Conservation (phyloP, 2,888 invertebrate genomes). For the Lypha dubia region DNA sequence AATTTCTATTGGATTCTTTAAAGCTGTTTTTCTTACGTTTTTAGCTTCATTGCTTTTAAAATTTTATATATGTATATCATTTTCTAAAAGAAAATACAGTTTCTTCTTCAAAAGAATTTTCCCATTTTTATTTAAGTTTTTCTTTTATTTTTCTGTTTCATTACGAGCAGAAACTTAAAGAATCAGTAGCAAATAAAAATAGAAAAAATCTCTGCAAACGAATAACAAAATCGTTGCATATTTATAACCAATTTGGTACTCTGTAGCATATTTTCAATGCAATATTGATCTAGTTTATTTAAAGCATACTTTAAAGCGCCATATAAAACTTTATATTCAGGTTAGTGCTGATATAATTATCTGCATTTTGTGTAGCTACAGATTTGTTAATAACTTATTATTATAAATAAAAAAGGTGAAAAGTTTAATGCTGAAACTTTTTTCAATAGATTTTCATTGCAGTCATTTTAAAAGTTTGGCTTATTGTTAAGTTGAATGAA, state of each 20-base stretch:
- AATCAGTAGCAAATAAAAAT: slow-evolving; percentile 1
- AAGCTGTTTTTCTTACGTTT: neutral
- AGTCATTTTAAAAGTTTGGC: no score
- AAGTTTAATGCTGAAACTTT: no score
- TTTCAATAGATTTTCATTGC: no score
- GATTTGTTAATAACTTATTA: neutral
- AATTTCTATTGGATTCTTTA: slow-evolving; percentile 28
- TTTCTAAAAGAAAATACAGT: slow-evolving; percentile 6
- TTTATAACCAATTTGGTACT: slow-evolving; percentile 1
- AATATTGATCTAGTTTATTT: slow-evolving; percentile 8
- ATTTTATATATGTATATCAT: neutral
- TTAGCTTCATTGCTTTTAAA: slow-evolving; percentile 8
- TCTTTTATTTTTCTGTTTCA: slow-evolving; percentile 1
- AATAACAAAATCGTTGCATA: slow-evolving; percentile 23
- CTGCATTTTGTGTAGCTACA: neutral
- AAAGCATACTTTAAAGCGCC: slow-evolving; percentile 40
- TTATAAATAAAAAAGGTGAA: no score
- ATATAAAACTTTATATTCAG: neutral
- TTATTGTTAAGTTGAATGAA: no score
- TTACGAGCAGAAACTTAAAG: slow-evolving; percentile 14
- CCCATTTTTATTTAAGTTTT: slow-evolving; percentile 8
- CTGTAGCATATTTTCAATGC: slow-evolving; percentile 25
- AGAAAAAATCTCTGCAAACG: neutral
- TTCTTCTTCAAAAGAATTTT: slow-evolving; percentile 36
- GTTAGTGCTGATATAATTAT: neutral